Evolutionary conservation across 1,140 invertebrate species (phyloP).

Genomic region (Drosophila saltans): DNA sequence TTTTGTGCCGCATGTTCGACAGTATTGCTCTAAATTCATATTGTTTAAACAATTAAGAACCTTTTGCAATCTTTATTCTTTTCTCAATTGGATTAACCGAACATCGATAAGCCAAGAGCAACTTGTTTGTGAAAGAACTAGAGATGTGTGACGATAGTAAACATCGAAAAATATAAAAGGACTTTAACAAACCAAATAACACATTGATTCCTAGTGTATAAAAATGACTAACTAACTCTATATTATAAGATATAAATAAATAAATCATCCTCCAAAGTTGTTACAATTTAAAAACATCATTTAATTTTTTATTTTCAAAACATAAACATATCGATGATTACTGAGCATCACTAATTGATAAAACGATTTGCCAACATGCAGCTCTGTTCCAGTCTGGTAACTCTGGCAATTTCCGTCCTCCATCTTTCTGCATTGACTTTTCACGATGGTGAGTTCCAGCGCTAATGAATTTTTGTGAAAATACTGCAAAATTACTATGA

Average conservation of each 20-base stretch:
- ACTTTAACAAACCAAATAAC: no score
- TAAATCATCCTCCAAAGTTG: no score
- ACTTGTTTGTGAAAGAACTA: conserved; percentile 24
- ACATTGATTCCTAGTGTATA: no score
- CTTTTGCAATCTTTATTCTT: conserved; percentile 5
- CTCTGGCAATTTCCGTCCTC: conserved; percentile 79
- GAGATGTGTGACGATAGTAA: neutral
- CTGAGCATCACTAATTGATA: no score
- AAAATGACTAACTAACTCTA: no score
- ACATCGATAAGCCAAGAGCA: neutral
- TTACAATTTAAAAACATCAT: no score
- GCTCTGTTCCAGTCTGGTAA: conserved; percentile 51
- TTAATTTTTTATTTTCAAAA: no score
- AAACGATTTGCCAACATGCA: conserved; percentile 9
- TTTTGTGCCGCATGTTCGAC: conserved; percentile 58
- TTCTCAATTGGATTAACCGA: neutral
- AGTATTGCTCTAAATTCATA: conserved; percentile 56
- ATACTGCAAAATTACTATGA: conserved; percentile 30
- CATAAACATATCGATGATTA: no score
- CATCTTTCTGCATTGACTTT: conserved; percentile 83
- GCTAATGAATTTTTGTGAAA: conserved; percentile 48
- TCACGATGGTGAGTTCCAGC: conserved; percentile 82
- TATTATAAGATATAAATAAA: no score
- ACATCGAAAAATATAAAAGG: no score
- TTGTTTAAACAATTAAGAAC: conserved; percentile 20